A percentile compares a stretch with the other conserved stretches of the same genome.
phyloP scores from a whole-genome alignment of 2,113 vertebrate genomes.

The Neogale vison region DNA sequence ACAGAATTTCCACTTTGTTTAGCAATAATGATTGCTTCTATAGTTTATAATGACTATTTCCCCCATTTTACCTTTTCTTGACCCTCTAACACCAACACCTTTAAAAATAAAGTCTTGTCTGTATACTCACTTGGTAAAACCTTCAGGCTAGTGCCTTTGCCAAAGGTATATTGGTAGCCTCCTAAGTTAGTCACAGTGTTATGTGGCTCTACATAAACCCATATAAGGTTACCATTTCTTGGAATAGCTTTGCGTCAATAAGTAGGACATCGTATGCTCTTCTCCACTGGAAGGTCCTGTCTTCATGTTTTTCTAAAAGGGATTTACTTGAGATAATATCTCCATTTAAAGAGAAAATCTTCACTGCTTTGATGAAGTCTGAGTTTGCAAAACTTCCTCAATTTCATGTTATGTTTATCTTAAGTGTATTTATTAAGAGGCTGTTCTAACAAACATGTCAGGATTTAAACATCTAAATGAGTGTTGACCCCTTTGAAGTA shows the following conservation, averaged over 20 bases:
- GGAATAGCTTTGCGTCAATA: background rate
- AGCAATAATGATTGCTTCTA: background rate
- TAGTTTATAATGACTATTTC: background rate
- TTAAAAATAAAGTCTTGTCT: constrained; percentile 9
- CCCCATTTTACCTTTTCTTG: background rate
- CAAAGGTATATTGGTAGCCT: constrained; percentile 49
- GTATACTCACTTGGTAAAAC: constrained; percentile 70
- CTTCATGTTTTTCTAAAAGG: background rate
- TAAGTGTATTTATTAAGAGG: constrained; percentile 44
- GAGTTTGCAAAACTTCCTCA: constrained; percentile 24
- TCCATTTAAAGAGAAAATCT: background rate
- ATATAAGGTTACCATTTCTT: background rate
- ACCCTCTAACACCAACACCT: background rate
- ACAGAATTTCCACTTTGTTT: background rate
- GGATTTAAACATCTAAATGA: constrained; percentile 15
- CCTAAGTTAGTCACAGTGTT: constrained; percentile 62
- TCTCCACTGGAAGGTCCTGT: background rate
- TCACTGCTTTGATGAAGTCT: background rate
- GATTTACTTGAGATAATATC: background rate
- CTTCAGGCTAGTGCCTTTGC: constrained; percentile 66
- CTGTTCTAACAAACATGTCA: constrained; percentile 2
- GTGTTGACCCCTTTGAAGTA: background rate
- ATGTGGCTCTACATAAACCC: constrained; percentile 59
- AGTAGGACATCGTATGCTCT: background rate
- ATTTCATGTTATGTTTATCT: background rate